Evolutionary conservation across 2,888 invertebrate genomes (phyloP), one percentile per base, ranked within the genome.

Genomic region (Phengaris arion): DNA sequence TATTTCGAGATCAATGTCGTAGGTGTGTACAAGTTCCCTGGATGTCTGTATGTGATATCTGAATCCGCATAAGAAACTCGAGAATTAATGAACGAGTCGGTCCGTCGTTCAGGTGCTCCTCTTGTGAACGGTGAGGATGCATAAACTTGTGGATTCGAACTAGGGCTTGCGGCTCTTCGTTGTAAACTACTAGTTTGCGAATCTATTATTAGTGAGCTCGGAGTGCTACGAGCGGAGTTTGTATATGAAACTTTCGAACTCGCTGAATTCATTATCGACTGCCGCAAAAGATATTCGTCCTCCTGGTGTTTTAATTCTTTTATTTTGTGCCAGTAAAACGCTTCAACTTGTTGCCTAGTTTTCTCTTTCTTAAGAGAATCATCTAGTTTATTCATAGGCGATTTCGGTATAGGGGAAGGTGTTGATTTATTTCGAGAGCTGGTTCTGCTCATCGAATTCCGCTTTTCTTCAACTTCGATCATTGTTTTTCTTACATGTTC

Each of bases 281-380:
- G 91, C 57, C 85, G 83, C 35, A 90, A 81, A 59, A 90, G 85
- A 80, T 93, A 94, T 77, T 94, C 90, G 81, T 96, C 96, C 86
- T 96, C 95, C 83, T 94, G 94, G 72, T 95, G 91, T 82, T 95
- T 96, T 77, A 95, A 84, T 84, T 95, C 95, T 83, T 95, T 95
- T 75, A 96, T 86, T 83, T 95, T 95, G 80, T 95, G 95, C 96
- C 96, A 96, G 79, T 95, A 96, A 81, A 95, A 95, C 0, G 95
- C 95, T 84, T 96, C 96, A 0, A 95, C 94, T 83, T 93, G 94
- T 82, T 94, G 94, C 12, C 94, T 86, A 59, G 95, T 94, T 81
- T 94, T 94, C 79, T 94, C 93, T 85, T 94, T 94, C 77, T 94
- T 92, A 9, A 79, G 79, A 13, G 82, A 81, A 55, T 85, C 82